Evolutionary conservation across 2,888 invertebrate species (phyloP).

Genomic region (Drosophila dives): DNA sequence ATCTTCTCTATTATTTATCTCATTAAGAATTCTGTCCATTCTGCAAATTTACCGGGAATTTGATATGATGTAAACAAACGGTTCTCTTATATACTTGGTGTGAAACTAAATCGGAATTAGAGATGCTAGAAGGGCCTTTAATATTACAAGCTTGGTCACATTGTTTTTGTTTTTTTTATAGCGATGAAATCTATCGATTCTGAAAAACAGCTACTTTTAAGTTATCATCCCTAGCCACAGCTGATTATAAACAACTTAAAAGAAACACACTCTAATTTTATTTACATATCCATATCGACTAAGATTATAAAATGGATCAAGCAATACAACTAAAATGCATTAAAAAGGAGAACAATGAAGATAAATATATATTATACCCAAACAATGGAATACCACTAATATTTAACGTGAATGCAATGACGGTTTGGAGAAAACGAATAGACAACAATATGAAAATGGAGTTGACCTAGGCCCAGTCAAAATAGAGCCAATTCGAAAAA

Average conservation of each 20-base stretch:
- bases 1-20: neutral
- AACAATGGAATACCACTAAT: neutral
- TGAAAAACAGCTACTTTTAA: neutral
- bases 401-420: neutral
- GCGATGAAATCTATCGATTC: neutral
- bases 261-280: neutral
- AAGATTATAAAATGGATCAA: conserved; percentile 3
- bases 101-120: neutral
- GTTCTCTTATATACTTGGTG: neutral
- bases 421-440: neutral
- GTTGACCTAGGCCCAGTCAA: conserved; percentile 29
- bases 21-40: neutral
- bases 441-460: neutral
- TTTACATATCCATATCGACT: neutral
- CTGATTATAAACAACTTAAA: neutral
- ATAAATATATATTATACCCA: neutral
- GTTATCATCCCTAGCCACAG: neutral
- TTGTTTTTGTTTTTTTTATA: neutral
- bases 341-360: conserved; percentile 6
- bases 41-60: neutral
- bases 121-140: neutral
- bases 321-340: neutral
- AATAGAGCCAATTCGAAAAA: conserved; percentile 1
- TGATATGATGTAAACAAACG: neutral
- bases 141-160: neutral